Conservation (phyloP, 2,797 vertebrate genomes). For the Paratrypauchen microcephalus region DNA sequence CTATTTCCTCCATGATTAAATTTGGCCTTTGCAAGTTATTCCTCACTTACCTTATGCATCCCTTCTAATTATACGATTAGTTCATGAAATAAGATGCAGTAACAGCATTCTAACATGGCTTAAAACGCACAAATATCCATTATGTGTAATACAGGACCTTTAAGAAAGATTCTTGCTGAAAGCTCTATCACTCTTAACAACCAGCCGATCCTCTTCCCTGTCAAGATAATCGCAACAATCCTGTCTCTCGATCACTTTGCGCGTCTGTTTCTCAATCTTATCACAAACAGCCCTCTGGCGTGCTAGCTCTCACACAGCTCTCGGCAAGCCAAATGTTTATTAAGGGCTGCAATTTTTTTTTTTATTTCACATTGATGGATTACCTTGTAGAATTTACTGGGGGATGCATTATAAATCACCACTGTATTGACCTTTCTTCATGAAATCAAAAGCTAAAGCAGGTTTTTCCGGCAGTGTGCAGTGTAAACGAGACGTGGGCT, state of each 20-base stretch:
- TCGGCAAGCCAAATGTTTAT: conserved; percentile 55
- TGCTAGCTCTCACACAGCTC: conserved; percentile 35
- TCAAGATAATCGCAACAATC: conserved; percentile 17
- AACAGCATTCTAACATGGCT: no score
- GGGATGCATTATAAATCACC: conserved; percentile 69
- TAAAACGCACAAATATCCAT: no score
- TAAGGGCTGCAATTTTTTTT: conserved; percentile 36
- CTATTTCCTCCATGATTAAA: neutral
- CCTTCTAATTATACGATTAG: no score
- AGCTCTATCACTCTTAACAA: conserved; percentile 20
- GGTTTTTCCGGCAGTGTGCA: conserved; percentile 41
- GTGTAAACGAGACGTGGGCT: conserved; percentile 36
- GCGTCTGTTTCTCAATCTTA: conserved; percentile 40
- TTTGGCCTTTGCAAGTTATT: neutral
- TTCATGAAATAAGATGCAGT: no score
- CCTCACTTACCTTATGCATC: no score
- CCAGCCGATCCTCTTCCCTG: conserved; percentile 16
- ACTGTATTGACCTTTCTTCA: conserved; percentile 68
- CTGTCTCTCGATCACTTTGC: conserved; percentile 26
- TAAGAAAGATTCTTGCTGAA: neutral
- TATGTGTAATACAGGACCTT: no score
- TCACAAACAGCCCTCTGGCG: conserved; percentile 32
- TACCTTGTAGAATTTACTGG: conserved; percentile 65
- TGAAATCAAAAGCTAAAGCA: conserved; percentile 65
- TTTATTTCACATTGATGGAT: conserved; percentile 62